Evolutionary conservation across 2,113 vertebrate species (phyloP), one percentile per base, ranked within the genome.

Genomic region (Gobius niger): DNA sequence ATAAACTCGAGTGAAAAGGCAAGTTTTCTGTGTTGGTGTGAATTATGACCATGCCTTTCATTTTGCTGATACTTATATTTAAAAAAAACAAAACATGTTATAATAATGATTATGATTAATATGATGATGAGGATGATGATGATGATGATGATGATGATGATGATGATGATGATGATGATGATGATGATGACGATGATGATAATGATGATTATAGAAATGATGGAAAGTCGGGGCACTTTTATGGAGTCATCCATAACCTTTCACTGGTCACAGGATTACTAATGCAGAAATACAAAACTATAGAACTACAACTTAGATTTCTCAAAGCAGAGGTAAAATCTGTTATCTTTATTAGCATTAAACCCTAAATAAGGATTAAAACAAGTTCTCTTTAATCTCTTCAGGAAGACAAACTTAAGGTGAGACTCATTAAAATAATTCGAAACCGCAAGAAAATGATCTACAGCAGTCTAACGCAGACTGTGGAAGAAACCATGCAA

Each of bases 191-290:
- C 3, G 24, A 24, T 24, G 24, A 24, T 24, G 24, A 24, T 24
- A 4, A 34, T 34, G 24, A 16, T 15, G 15, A 69, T 9, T 81
- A 78, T 75, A 87, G 85, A 65, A 82, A 82, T 68, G 50, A 82
- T 59, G 5, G 24, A 9, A 44, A 73, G 9, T 8, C 12, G 1
- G 51, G 3, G 42, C 18, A 73, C 65, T 75, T 78, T 49, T 74
- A 73, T 1, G 70, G 47, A 3, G 68, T 10, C 66, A 66, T 87
- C 50, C 18, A 10, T 1, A 7, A 0, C 0, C 77, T 87, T 70
- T 77, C 85, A 60, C 82, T 87, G 42, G 44, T 24, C 68, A 81
- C 75, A 40, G 3, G 60, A 44, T 41, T 0, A 1, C 61, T 82
- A 3, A 69, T 57, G 41, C 0, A 75, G 6, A 19, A 24, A 24